Evolutionary conservation across 2,888 invertebrate genomes (phyloP), one percentile per base, ranked within the genome.

Genomic region (Microplitis deprimator): DNA sequence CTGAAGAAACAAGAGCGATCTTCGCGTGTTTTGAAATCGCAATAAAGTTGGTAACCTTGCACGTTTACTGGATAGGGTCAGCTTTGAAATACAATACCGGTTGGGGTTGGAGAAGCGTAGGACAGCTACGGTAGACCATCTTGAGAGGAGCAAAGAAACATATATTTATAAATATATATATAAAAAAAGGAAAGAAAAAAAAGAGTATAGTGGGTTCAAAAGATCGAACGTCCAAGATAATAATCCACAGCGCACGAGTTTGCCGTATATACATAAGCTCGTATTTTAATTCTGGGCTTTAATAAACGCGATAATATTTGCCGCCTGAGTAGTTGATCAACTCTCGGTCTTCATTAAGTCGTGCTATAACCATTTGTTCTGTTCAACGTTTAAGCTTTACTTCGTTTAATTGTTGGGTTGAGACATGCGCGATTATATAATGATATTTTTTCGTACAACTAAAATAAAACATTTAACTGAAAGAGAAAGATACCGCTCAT

Each of bases 321-420:
- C 67, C 68, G 76, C 39, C 68, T 68, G 68, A 61, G 40, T 40
- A 40, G 73, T 78, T 77, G 79, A 79, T 83, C 78, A 78, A 75
- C 62, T 76, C 75, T 79, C 79, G 77, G 81, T 80, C 80, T 85
- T 85, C 81, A 84, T 85, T 83, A 84, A 85, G 82, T 83, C 81
- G 82, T 82, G 81, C 82, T 73, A 50, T 69, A 76, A 73, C 74
- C 82, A 80, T 81, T 80, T 79, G 81, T 82, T 81, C 77, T 79
- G 81, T 77, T 77, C 80, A 79, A 81, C 82, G 78, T 81, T 86
- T 85, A 83, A 85, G 84, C 83, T 86, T 86, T 85, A 86, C 83
- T 84, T 81, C 85, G 82, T 84, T 86, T 86, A 86, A 86, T 86
- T 86, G 84, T 79, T 81, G 83, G 82, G 81, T 81, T 78, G 39